Evolutionary conservation across 2,113 vertebrate species (phyloP).

Genomic region (Tricholaema leucomelas): DNA sequence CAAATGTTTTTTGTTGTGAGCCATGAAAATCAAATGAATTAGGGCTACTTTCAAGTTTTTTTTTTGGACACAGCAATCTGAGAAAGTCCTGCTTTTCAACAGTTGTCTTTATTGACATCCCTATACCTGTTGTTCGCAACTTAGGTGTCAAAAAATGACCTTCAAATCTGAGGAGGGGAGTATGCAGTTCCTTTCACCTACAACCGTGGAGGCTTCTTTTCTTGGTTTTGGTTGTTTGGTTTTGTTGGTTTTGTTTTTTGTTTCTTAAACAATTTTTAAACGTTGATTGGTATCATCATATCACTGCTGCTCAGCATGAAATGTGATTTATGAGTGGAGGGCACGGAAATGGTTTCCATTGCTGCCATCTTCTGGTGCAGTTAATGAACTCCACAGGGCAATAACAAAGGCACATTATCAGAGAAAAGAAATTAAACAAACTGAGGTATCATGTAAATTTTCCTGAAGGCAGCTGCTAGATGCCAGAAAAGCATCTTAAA

Average conservation of each 20-base stretch:
- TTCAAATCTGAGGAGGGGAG: not conserved
- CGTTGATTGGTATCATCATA: accelerated
- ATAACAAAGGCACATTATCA: conserved; percentile 22
- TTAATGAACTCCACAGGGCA: not conserved
- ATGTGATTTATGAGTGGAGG: not conserved
- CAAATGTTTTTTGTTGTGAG: not conserved
- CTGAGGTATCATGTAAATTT: not conserved
- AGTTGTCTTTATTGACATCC: not conserved
- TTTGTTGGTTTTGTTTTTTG: no score
- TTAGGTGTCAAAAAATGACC: not conserved
- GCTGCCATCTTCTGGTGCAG: conserved; percentile 62
- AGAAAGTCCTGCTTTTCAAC: not conserved
- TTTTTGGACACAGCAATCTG: no score
- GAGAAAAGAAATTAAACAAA: conserved; percentile 29
- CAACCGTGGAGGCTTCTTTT: not conserved
- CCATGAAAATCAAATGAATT: not conserved
- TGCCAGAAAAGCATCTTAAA: not conserved
- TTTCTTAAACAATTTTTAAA: not conserved
- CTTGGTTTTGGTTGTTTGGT: not conserved
- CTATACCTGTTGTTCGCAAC: not conserved
- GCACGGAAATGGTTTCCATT: not conserved
- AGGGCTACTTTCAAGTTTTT: no score
- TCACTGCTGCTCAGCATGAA: not conserved
- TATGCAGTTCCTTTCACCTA: accelerated
- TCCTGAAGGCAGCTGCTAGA: conserved; percentile 11